Base-by-base conservation (phyloP, 2,113 vertebrate species). In the Chloebia gouldiae region DNA sequence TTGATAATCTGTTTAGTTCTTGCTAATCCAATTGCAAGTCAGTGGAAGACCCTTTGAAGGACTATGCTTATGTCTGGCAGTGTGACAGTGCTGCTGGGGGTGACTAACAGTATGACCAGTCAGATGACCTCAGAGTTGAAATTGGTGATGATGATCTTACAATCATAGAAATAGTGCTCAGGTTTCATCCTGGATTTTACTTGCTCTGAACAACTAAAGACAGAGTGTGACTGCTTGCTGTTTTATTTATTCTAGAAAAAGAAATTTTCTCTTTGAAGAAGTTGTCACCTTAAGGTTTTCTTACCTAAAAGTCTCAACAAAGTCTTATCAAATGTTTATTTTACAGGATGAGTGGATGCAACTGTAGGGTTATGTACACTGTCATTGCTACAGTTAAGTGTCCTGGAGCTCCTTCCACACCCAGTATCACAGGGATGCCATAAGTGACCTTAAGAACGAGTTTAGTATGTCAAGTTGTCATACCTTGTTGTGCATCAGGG, bases 1-100 rank as follows among this genome's bases (percentile, higher is more conserved):
- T 70, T 60, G 49, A 72, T 95, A 92, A 95, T 96, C 86, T 80
- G 24, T 92, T 93, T 92, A 83, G 31, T 85, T 95, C 80, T 89
- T 69, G 86, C 69, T 96, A 95, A 95, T 94, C 89, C 91, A 94
- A 12, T 94, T 86, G 59, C 71, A 59, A 59, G 76, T 89, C 63
- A 54, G 54, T 70, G 47, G 77, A 77, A 95, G 93, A 88, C 89
- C 66, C 83, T 84, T 81, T 86, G 80, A 71, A 47, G 79, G 81
- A 24, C 45, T 53, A 0, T 2, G 3, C 54, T 77, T 85, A 2
- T 15, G 25, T 39, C 75, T 95, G 89, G 75, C 91, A 51, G 45
- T 6, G 31, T 85, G 94, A 65, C 70, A 59, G 30, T 54, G 59
- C 50, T 72, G 69, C 83, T 89, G 73, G 71, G 91, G 89, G 83